A percentile compares a stretch with the other conserved stretches of the same genome.
These are phyloP conservation scores for Pantherophis alleghaniensis DNA, from an alignment of 2,797 vertebrate genomes.

Conservation along the genomic window DNA sequence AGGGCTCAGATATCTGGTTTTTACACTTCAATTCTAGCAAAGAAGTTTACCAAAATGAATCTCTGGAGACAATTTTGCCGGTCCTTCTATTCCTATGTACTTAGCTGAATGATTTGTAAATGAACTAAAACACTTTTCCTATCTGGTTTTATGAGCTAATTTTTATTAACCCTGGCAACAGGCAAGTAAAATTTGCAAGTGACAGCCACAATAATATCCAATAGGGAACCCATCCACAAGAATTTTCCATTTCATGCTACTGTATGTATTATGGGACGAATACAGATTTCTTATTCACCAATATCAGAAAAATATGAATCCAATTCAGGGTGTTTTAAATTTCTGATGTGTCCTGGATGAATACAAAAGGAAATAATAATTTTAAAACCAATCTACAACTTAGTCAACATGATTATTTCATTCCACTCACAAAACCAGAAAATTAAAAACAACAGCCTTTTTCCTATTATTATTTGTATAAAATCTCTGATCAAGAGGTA, in stretches of 20 bases:
- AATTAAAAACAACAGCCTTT: not conserved
- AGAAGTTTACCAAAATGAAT: not conserved
- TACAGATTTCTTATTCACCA: not conserved
- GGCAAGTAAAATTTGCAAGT: not conserved
- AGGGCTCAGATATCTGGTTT: not conserved
- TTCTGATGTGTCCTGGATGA: not conserved
- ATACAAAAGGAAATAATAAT: not conserved
- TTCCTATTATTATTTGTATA: not conserved
- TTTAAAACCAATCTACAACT: not conserved
- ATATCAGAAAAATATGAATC: not conserved
- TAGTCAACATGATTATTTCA: not conserved
- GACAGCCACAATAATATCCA: no score
- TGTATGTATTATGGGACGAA: not conserved
- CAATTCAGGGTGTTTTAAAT: not conserved
- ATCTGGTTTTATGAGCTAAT: not conserved
- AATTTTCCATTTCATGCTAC: no score
- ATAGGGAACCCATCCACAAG: no score
- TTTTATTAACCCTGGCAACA: not conserved
- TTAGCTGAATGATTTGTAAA: not conserved
- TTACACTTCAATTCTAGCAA: not conserved
- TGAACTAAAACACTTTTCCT: not conserved
- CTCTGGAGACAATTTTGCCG: not conserved
- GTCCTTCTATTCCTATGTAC: not conserved
- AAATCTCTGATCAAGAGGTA: not conserved
- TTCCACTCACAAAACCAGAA: not conserved